Percentiles rank a stretch among this genome's conserved stretches.
Conservation (phyloP, 2,113 vertebrate genomes). For the Odocoileus virginianus region DNA sequence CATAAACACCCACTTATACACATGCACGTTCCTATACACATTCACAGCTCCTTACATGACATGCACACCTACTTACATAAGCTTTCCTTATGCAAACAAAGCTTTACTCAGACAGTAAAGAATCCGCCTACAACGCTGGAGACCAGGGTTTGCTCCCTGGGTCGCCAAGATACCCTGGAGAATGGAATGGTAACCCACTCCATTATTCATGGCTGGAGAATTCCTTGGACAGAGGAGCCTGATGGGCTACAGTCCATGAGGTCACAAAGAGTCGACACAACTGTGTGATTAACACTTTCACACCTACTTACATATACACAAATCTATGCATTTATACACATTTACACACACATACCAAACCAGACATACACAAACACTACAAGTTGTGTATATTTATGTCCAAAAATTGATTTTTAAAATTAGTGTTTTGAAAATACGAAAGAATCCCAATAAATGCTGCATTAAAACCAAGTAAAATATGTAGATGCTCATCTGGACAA, state of each 20-base stretch:
- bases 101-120: not conserved
- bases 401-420: not conserved
- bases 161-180: not conserved
- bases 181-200: not conserved
- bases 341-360: not conserved
- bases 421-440: not conserved
- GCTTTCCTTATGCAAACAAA: not conserved
- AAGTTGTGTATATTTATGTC: not conserved
- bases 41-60: not conserved
- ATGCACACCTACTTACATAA: not conserved
- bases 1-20: not conserved
- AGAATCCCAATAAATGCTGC: not conserved
- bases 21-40: not conserved
- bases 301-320: not conserved
- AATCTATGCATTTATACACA: not conserved
- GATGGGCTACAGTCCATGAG: not conserved
- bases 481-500: not conserved
- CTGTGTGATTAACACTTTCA: not conserved
- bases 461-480: not conserved
- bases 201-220: not conserved
- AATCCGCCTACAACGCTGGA: accelerated
- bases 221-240: not conserved
- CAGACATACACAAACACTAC: not conserved
- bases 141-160: not conserved
- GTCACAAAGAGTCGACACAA: not conserved